These are phyloP conservation scores for Phyllostomus hastatus DNA, from an alignment of 2,113 vertebrate genomes.

Conservation along the genomic window DNA sequence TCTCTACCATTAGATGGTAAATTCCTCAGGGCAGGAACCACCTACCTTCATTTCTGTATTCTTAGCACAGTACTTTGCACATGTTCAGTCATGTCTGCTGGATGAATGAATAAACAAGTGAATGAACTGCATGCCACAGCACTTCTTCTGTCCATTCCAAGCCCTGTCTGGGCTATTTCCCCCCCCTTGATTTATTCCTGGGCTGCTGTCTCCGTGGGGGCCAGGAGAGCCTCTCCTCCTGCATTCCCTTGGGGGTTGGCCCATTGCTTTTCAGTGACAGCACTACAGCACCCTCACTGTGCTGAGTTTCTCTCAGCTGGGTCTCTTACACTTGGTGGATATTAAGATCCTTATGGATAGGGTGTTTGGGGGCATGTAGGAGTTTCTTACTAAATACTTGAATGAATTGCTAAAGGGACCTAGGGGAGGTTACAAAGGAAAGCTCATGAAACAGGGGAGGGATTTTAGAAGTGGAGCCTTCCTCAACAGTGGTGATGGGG, in stretches of 20 bases:
- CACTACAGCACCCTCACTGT: background rate
- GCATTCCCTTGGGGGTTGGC: background rate
- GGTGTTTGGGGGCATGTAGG: background rate
- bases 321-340: background rate
- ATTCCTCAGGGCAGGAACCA: background rate
- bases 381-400: background rate
- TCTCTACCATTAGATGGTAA: background rate
- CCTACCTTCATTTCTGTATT: background rate
- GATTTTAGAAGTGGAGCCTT: background rate
- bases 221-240: accelerated
- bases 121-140: background rate
- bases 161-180: background rate
- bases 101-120: background rate
- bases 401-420: background rate
- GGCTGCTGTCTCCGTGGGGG: background rate
- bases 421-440: background rate
- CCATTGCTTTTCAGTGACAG: background rate
- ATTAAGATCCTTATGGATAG: background rate
- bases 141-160: background rate
- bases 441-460: background rate
- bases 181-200: background rate
- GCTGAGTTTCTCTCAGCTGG: background rate
- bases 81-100: background rate
- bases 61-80: background rate
- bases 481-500: background rate